Base-by-base conservation (phyloP, 2,888 invertebrate species). In the Herminia tarsipennalis region DNA sequence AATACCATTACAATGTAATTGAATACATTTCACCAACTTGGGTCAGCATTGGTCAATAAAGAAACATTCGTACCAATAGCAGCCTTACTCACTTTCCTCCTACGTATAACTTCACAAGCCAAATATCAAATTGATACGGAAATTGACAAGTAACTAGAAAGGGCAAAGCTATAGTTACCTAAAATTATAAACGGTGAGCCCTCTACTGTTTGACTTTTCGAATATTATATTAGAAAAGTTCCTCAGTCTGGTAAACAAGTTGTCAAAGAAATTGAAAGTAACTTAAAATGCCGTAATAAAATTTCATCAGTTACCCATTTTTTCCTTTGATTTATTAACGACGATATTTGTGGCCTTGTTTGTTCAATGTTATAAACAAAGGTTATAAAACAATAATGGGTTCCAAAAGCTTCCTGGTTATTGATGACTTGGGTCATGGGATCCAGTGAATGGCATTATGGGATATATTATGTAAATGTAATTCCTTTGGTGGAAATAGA, bases 211-310 rank as follows among this genome's bases (percentile, higher is more conserved):
- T 79, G 75, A 78, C 70, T 81, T 78, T 70, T 56, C 54, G 66
- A 74, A 73, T 77, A 78, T 78, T 75, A 79, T 78, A 83, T 81
- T 80, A 79, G 76, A 73, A 76, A 83, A 83, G 76, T 81, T 83
- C 55, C 47, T 46, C 59, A 55, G 58, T 53, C 54, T 47, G 37
- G 35, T 43, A n/a, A n/a, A n/a, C n/a, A n/a, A n/a, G n/a, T n/a
- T n/a, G n/a, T n/a, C 67, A 66, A 64, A 73, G 73, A 76, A 74
- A 75, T 77, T 72, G 66, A 69, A 76, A 76, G 68, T 65, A 62
- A 68, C 57, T 73, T 70, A 68, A 72, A 73, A 68, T 63, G 40
- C 52, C 36, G 52, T 73, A 72, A 74, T 77, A 73, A 76, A 76
- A 76, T 80, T 76, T 68, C 71, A 73, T 71, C 66, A 63, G 56